phyloP scores from a whole-genome alignment of 2,888 invertebrate genomes.

The Beris morrisii region DNA sequence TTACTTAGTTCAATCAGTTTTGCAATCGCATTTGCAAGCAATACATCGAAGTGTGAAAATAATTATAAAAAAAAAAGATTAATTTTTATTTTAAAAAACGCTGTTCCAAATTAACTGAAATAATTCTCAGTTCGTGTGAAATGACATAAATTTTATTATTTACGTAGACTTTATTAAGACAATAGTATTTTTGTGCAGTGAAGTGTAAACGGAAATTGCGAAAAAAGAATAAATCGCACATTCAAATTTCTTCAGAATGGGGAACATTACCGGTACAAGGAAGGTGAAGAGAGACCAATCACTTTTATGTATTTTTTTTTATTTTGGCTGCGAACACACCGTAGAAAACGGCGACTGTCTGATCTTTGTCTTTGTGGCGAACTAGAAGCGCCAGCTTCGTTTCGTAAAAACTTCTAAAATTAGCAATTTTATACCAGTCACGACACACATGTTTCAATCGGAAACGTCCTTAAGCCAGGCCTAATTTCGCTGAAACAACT shows the following conservation, averaged over 20 bases:
- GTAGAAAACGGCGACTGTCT: too few relatives aligned
- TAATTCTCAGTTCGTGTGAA: slow-evolving; percentile 2
- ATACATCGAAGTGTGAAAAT: slow-evolving; percentile 22
- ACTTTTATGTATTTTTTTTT: too few relatives aligned
- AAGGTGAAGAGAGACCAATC: slow-evolving; percentile 16
- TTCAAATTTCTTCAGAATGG: slow-evolving; percentile 12
- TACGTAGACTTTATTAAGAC: background rate
- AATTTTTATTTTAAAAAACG: background rate
- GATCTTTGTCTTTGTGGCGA: background rate
- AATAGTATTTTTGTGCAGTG: slow-evolving; percentile 11
- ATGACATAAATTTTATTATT: slow-evolving; percentile 4
- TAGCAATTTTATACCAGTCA: slow-evolving; percentile 15
- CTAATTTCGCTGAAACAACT: too few relatives aligned
- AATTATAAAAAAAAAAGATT: slow-evolving; percentile 4
- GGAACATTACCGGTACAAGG: slow-evolving; percentile 14
- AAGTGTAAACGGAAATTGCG: slow-evolving; percentile 5
- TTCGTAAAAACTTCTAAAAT: slow-evolving; percentile 24
- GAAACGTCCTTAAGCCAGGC: slow-evolving; percentile 11
- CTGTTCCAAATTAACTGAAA: slow-evolving; percentile 21
- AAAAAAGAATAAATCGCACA: background rate
- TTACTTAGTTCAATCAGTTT: slow-evolving; percentile 28
- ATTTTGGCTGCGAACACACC: too few relatives aligned
- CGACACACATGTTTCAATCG: slow-evolving; percentile 23
- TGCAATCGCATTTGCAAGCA: slow-evolving; percentile 22
- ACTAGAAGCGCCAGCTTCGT: slow-evolving; percentile 15